Conservation (phyloP, 37 sponge, comb jelly and placozoan genomes). For the Petrosia ficiformis region DNA sequence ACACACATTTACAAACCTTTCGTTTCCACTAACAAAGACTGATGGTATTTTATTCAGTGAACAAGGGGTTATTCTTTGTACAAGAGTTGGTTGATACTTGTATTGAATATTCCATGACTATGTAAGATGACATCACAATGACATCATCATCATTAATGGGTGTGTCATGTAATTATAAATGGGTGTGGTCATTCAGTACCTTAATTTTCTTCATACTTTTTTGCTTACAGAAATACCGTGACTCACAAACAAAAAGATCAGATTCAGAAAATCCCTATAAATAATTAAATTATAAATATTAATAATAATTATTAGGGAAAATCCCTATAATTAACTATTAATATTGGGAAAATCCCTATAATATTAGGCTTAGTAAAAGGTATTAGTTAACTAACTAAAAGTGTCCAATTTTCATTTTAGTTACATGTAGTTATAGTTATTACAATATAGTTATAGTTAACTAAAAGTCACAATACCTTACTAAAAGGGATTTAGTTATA, state of each 20-base stretch:
- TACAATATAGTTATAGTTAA: no score
- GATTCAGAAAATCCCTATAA: constrained; percentile 56
- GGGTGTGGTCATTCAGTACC: no score
- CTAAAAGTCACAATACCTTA: no score
- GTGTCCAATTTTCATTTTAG: no score
- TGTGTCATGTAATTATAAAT: no score
- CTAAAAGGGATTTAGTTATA: no score
- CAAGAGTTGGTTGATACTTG: constrained; percentile 19
- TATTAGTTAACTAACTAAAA: no score
- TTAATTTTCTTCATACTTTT: constrained; percentile 82
- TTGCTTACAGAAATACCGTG: constrained; percentile 58
- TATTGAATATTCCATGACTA: constrained; percentile 47
- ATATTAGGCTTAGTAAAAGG: no score
- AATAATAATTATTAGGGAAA: neutral
- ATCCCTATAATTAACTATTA: no score
- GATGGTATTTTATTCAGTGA: constrained; percentile 49
- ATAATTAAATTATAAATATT: neutral
- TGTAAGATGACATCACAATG: neutral
- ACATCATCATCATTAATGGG: neutral
- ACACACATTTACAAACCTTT: neutral
- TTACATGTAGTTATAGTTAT: no score
- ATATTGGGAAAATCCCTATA: no score
- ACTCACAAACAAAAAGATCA: constrained; percentile 87
- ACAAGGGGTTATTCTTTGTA: constrained; percentile 30
- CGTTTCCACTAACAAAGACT: constrained; percentile 36